Base-by-base conservation (phyloP, 2,888 invertebrate genomes). In the Julus scandinavius region DNA sequence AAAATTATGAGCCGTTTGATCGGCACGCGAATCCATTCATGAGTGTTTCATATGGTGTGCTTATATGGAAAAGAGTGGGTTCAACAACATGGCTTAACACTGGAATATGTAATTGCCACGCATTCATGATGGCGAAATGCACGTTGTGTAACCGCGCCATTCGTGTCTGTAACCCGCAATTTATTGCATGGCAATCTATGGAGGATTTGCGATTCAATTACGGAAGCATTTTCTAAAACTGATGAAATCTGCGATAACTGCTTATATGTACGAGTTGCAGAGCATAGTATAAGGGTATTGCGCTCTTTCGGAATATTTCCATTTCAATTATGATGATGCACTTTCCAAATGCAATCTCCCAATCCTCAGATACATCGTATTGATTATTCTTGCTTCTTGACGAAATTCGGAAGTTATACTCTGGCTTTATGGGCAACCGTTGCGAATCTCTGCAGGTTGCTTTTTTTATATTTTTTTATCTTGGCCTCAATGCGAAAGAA, bases 251-350 rank as follows among this genome's bases (percentile, higher is more conserved):
- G 58, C 58, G 58, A 58, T 58, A 58, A 58, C 58, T 58, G n/a
- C 58, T 17, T 17, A 45, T 45, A 45, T 45, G 41, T 45, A 45
- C 41, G 41, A 45, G 41, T 45, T 45, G 41, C 41, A 45, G 41
- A 5, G 58, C 5, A n/a, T n/a, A 58, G 17, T 58, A 15, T 58
- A 15, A 15, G 54, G 54, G 54, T 11, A 58, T 58, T 15, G 17
- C n/a, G 58, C 4, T 5, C 4, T 2, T 45, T 45, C 6, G 17
- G 17, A 58, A 58, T 58, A 58, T 58, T 58, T 58, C 58, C 58
- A 58, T 58, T 58, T 58, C 58, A 58, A 58, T 58, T 58, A 58
- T 58, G 58, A 58, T 58, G 58, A 58, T 58, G 58, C 58, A 58
- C 58, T 58, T 58, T 58, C 58, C 58, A 58, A 58, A 58, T 58